Evolutionary conservation across 2,888 invertebrate genomes (phyloP), one percentile per base, ranked within the genome.

Genomic region (Busseola fusca): DNA sequence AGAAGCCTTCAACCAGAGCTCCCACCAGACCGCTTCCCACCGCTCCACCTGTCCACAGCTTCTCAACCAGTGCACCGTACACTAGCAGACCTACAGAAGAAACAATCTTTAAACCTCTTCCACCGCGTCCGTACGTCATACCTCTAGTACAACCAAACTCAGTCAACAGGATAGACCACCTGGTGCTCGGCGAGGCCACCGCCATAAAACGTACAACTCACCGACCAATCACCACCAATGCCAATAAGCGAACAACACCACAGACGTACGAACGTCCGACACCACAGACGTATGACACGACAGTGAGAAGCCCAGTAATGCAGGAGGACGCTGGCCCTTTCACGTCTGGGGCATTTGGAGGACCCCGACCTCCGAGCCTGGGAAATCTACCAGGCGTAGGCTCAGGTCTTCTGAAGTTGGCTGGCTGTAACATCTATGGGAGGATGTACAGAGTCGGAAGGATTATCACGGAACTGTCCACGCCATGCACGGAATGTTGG

Each of bases 401-500:
- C 2, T 92, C 96, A 21, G 97, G 97, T 50, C 92, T 97, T 65
- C 92, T 98, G 59, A 98, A 98, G 91, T 91, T 98, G 77, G 98
- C 98, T 18, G 98, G 98, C 0, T 98, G 98, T 89, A 98, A 98
- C 92, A 98, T 98, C 86, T 98, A 98, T 87, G 98, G 98, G 10
- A 96, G 97, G 80, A 98, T 98, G 97, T 98, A 98, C 91, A 96
- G 97, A 37, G 97, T 98, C 16, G 98, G 98, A 6, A 96, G 97
- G 86, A 97, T 98, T 82, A 98, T 98, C 84, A 96, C 97, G 2
- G 98, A 98, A 93, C 93, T 98, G 76, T 98, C 98, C 10, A 97
- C 97, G 72, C 97, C 97, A 21, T 98, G 98, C 92, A 96, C 97
- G 82, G 97, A 98, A 92, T 98, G 98, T 92, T 97, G 97, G 93